Evolutionary conservation across 2,888 invertebrate species (phyloP).

Genomic region (Baccha elongata): DNA sequence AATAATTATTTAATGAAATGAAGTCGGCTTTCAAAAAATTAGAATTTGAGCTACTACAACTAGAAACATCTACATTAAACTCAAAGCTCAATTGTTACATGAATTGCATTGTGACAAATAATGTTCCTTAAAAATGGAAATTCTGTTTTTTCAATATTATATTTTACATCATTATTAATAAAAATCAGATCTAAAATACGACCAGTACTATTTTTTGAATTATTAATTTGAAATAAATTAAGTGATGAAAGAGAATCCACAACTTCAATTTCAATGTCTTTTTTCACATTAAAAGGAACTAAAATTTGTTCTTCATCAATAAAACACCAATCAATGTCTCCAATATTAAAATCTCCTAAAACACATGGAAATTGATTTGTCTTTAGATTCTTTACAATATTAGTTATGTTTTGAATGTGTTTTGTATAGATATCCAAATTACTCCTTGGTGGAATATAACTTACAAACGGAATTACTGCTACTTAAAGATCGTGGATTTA

Average conservation of each 20-base stretch:
- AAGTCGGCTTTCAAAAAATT: background rate
- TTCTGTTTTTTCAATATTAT: background rate
- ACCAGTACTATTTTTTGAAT: background rate
- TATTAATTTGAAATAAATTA: background rate
- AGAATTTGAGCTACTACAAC: background rate
- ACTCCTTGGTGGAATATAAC: conserved; percentile 1
- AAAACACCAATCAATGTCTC: background rate
- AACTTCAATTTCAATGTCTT: background rate
- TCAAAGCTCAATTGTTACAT: background rate
- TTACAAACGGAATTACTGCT: background rate
- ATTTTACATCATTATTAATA: background rate
- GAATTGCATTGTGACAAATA: background rate
- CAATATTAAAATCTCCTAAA: conserved; percentile 4
- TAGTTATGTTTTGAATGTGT: background rate
- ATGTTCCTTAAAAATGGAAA: background rate
- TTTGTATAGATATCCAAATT: background rate
- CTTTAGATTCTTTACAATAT: background rate
- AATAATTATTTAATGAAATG: background rate
- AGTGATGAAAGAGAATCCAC: background rate
- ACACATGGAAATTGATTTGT: conserved; percentile 3
- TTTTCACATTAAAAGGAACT: background rate
- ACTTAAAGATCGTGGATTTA: background rate
- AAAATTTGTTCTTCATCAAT: background rate
- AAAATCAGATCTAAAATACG: background rate
- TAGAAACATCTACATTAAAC: background rate